phyloP scores from a whole-genome alignment of 35 echinoderm and acorn worm species.

The Ptychodera flava region DNA sequence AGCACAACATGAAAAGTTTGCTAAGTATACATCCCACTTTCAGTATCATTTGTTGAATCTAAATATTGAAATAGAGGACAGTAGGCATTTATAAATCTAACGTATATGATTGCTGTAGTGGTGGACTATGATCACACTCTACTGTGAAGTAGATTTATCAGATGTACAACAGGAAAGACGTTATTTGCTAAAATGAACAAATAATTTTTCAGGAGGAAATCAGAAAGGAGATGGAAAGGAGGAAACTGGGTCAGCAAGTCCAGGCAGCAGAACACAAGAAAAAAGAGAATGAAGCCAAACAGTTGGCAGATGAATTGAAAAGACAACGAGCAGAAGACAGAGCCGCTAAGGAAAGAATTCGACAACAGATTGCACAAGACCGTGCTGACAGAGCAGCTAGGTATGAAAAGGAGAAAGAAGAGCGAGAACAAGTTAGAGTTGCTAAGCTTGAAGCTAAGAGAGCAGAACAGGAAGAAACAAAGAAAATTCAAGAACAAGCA shows the following conservation, averaged over 20 bases:
- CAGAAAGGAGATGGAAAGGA: slow-evolving; percentile 72
- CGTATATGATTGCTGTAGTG: no score
- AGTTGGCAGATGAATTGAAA: slow-evolving; percentile 37
- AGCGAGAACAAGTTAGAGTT: slow-evolving; percentile 12
- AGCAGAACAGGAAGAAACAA: not conserved
- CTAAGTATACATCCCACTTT: no score
- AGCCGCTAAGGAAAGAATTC: slow-evolving; percentile 53
- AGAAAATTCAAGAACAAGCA: not conserved
- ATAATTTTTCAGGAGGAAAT: slow-evolving; percentile 46
- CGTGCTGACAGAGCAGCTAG: slow-evolving; percentile 66
- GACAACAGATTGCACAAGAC: slow-evolving; percentile 75
- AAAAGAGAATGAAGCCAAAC: slow-evolving; percentile 33
- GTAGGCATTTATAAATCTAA: no score
- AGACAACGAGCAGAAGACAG: slow-evolving; percentile 68
- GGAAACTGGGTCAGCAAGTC: slow-evolving; percentile 67
- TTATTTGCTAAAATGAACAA: no score
- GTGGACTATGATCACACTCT: no score
- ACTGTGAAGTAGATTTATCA: no score
- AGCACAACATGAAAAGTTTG: no score
- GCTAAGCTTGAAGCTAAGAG: not conserved
- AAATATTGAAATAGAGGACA: no score
- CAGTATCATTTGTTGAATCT: no score
- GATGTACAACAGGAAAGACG: no score
- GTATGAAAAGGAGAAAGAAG: slow-evolving; percentile 38
- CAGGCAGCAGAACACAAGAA: slow-evolving; percentile 47